Conservation (phyloP, 1,140 invertebrate genomes). For the Lysiphlebus fabarum region DNA sequence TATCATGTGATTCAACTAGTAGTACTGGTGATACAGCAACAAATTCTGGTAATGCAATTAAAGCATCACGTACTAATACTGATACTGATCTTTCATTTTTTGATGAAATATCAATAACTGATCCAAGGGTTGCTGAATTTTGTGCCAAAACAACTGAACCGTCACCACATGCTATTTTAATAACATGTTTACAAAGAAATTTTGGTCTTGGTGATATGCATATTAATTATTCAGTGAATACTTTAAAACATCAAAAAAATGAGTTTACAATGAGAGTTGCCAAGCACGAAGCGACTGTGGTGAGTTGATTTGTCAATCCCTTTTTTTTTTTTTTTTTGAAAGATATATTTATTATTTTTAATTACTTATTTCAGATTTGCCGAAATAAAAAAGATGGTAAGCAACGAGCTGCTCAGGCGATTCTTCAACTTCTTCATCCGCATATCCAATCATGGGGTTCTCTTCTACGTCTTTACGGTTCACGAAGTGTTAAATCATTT, state of each 20-base stretch:
- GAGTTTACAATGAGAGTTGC: slow-evolving; percentile 94
- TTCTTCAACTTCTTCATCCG: slow-evolving; percentile 86
- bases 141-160: slow-evolving; percentile 93
- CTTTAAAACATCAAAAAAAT: slow-evolving; percentile 87
- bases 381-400: slow-evolving; percentile 98
- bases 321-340: background rate
- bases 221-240: slow-evolving; percentile 84
- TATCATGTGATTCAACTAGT: slow-evolving; percentile 58
- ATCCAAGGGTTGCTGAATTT: slow-evolving; percentile 89
- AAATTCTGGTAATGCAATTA: slow-evolving; percentile 47
- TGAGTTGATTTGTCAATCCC: slow-evolving; percentile 31
- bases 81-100: slow-evolving; percentile 72
- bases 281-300: slow-evolving; percentile 83
- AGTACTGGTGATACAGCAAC: slow-evolving; percentile 57
- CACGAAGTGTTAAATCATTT: slow-evolving; percentile 85
- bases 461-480: slow-evolving; percentile 87
- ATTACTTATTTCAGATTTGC: slow-evolving; percentile 57
- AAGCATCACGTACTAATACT: slow-evolving; percentile 48
- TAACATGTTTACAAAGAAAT: slow-evolving; percentile 90
- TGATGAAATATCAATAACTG: slow-evolving; percentile 88
- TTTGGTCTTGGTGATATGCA: slow-evolving; percentile 87
- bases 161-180: slow-evolving; percentile 87
- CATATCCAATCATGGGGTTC: slow-evolving; percentile 95
- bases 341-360: background rate
- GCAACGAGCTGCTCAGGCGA: slow-evolving; percentile 92